Evolutionary conservation across 2,113 vertebrate species (phyloP), one percentile per base, ranked within the genome.

Genomic region (Takifugu flavidus): DNA sequence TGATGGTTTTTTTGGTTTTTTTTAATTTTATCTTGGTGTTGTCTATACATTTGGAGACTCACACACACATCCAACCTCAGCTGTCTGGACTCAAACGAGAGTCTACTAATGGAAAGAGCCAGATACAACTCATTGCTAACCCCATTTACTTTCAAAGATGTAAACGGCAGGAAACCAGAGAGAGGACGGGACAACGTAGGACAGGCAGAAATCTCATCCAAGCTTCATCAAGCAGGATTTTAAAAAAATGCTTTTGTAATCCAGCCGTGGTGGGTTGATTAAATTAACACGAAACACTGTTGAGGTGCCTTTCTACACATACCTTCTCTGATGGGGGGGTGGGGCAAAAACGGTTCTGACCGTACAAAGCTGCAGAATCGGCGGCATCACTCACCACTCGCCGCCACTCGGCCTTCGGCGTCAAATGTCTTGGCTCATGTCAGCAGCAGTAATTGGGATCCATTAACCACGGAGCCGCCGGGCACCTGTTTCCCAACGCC

Each of bases 241-340:
- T 62, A 53, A 62, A 29, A 56, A 8, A 46, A 63, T 56, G 46
- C 6, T n/a, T 14, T 5, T 47, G 2, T n/a, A 5, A 53, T 64
- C 11, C 58, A 53, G 42, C 26, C 56, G 29, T 1, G 0, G 28
- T 20, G 3, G 26, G 53, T 49, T 47, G 12, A 50, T 57, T 44
- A 53, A 60, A 14, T 60, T 52, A 70, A 47, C 56, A 20, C 53
- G 61, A 51, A 63, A 53, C 72, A 59, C 65, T 72, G 49, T 67
- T 60, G 47, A 78, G 79, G 85, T 88, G 87, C 85, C 87, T 88
- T 88, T 68, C 62, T 84, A 61, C 65, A 56, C n/a, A 72, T 83
- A 86, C 81, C 80, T 79, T 79, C 74, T 56, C 27, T 54, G 66
- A 62, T 62, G 70, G 58, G 59, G 57, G 49, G 56, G 59, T 55